Evolutionary conservation across 2,797 vertebrate species (phyloP), one percentile per base, ranked within the genome.

Genomic region (Vipera ursinii): DNA sequence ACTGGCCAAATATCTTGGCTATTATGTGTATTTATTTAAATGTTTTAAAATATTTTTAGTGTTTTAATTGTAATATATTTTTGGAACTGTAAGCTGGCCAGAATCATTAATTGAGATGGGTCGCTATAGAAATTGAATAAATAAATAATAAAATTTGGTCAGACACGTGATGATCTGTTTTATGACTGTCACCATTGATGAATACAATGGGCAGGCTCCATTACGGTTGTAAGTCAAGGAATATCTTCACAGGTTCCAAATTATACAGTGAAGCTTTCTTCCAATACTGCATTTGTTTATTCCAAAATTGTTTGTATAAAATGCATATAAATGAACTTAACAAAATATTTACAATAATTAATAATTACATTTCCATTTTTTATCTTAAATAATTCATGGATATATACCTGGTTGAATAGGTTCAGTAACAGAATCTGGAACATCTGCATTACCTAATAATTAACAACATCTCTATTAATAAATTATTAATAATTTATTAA

Each of bases 401-500:
- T 26, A 93, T 0, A 38, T 92, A 98, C 97, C 97, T 96, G 97
- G 93, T 0, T 97, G 89, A 0, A 87, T 95, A 38, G 93, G 88
- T 17, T 97, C 96, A 91, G 97, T 96, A 17, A 95, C 63, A 3
- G 94, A 7, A 0, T 96, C 69, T 13, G 93, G 95, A 57, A 97
- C 94, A 28, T 96, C 94, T 17, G 97, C 96, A 3, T 96, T 93
- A 95, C 95, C 97, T 98, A 94, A 89, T 24, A 87, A 92, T 91
- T 95, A 0, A 93, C 65, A 90, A 0, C 28, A 53, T 92, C 87
- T 59, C 92, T 59, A 95, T 17, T 0, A 95, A 73, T 24, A 88
- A 88, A 87, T 88, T 12, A 93, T 13, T n/a, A 38, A 38, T 38
- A 38, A 38, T 38, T 38, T 38, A 38, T 38, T 38, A 38, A 38